Conservation (phyloP, 2,888 invertebrate genomes). For the Pristionchus fissidentatus region DNA sequence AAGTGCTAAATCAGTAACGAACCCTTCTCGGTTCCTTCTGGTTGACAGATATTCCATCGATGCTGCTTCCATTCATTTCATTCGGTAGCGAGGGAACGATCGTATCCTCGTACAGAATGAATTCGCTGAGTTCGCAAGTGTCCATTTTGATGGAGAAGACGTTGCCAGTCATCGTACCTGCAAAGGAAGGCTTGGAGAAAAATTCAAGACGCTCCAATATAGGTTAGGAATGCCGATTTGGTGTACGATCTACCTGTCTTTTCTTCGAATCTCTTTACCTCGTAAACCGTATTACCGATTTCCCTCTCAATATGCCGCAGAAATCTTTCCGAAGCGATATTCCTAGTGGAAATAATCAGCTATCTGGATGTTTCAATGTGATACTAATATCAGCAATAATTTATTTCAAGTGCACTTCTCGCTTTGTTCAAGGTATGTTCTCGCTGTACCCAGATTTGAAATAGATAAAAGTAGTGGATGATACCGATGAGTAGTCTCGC, state of each 20-base stretch:
- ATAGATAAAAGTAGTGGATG: background rate
- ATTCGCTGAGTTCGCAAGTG: conserved; percentile 42
- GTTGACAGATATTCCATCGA: conserved; percentile 47
- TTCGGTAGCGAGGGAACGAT: conserved; percentile 37
- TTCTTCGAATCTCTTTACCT: no score
- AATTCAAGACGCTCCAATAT: background rate
- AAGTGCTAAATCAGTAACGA: background rate
- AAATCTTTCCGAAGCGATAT: no score
- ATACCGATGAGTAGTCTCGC: conserved; percentile 41
- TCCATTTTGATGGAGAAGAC: conserved; percentile 48
- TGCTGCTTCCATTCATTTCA: background rate
- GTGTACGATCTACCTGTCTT: no score
- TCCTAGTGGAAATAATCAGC: no score
- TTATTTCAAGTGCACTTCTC: no score
- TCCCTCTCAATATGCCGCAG: no score
- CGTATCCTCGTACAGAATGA: conserved; percentile 49
- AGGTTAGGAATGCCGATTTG: background rate
- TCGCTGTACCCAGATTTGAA: background rate
- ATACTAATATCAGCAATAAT: no score
- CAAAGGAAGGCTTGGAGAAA: background rate
- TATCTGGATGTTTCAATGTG: no score
- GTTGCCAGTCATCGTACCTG: conserved; percentile 49
- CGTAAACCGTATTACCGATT: no score
- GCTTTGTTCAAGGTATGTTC: background rate
- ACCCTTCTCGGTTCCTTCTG: conserved; percentile 46